A percentile compares a stretch with the other conserved stretches of the same genome.
These are phyloP conservation scores for Thalassaphorura encarpata DNA, from an alignment of 1,140 invertebrate genomes.

Conservation along the genomic window DNA sequence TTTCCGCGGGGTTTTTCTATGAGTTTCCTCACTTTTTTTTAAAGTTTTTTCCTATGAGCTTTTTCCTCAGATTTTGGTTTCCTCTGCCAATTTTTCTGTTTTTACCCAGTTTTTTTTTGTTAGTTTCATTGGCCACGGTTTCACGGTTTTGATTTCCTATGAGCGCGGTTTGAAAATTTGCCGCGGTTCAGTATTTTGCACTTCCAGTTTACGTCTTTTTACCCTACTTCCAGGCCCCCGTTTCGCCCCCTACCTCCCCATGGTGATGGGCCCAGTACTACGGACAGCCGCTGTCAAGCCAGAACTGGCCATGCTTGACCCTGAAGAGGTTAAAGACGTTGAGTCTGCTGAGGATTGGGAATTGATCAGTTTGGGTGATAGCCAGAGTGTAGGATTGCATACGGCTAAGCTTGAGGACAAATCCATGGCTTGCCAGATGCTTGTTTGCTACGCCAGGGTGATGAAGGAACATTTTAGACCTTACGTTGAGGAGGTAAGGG, in stretches of 20 bases:
- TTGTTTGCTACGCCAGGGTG: slow-evolving; percentile 96
- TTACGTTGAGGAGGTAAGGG: slow-evolving; percentile 30
- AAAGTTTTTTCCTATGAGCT: too few species aligned
- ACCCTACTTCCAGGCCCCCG: slow-evolving; percentile 59
- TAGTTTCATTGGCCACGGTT: too few species aligned
- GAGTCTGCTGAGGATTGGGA: slow-evolving; percentile 94
- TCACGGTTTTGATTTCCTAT: too few species aligned
- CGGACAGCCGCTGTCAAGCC: slow-evolving; percentile 92
- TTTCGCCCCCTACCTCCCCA: slow-evolving; percentile 92
- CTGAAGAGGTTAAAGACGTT: slow-evolving; percentile 75
- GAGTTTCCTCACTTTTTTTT: too few species aligned
- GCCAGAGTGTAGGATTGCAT: slow-evolving; percentile 85
- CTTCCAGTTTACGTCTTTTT: neutral
- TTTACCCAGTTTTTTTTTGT: too few species aligned
- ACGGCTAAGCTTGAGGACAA: slow-evolving; percentile 94
- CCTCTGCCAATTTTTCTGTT: too few species aligned
- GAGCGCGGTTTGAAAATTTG: too few species aligned
- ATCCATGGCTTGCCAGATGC: slow-evolving; percentile 97
- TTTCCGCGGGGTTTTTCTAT: too few species aligned
- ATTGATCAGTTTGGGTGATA: slow-evolving; percentile 92
- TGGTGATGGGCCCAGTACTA: slow-evolving; percentile 96
- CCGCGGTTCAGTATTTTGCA: neutral
- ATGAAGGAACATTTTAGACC: slow-evolving; percentile 51
- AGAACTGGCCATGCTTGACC: slow-evolving; percentile 91
- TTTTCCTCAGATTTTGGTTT: too few species aligned